Evolutionary conservation across 1,140 invertebrate genomes (phyloP), one percentile per base, ranked within the genome.

Genomic region (Macrobrachium rosenbergii): DNA sequence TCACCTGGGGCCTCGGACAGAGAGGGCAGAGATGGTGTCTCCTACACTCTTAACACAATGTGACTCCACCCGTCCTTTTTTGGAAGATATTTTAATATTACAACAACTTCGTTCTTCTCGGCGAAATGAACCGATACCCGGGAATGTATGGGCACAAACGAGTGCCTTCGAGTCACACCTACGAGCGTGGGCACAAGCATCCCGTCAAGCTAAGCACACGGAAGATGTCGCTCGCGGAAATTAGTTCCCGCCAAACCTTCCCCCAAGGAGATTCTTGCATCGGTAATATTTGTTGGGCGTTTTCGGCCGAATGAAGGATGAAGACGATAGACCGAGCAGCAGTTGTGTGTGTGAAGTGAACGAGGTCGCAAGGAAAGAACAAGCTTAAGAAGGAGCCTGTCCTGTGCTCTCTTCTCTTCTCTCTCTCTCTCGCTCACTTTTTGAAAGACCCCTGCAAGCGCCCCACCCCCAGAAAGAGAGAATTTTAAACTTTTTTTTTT

Each of bases 321-420:
- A 86, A 86, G 83, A 86, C 83, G 83, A 86, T 86, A 86, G 83
- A 45, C 73, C 76, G 83, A 52, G 52, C 52, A 52, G 83, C 83
- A 86, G 83, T 86, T 86, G 83, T 86, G 62, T 86, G 83, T 86
- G 83, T 86, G 83, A 86, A 86, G 83, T 86, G 83, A 76, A 86
- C 11, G 83, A 86, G 83, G 52, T 76, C 76, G 59, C 76, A 86
- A 86, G 83, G 83, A 86, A 52, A 52, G 52, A 52, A 10, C 52
- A 52, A 52, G 52, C 52, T 52, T 2, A 8, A 52, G 52, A 52
- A 62, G 82, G 23, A 83, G 72, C 73, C 23, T 45, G 28, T 37
- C 28, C 28, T 37, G 28, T 3, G 58, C 59, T 60, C 82, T 83
- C 82, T 83, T 45, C n/a, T 28, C n/a, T 60, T 64, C 62, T 67